These are phyloP conservation scores for Sminthopsis crassicaudata DNA, from an alignment of 2,113 vertebrate species.

Conservation along the genomic window DNA sequence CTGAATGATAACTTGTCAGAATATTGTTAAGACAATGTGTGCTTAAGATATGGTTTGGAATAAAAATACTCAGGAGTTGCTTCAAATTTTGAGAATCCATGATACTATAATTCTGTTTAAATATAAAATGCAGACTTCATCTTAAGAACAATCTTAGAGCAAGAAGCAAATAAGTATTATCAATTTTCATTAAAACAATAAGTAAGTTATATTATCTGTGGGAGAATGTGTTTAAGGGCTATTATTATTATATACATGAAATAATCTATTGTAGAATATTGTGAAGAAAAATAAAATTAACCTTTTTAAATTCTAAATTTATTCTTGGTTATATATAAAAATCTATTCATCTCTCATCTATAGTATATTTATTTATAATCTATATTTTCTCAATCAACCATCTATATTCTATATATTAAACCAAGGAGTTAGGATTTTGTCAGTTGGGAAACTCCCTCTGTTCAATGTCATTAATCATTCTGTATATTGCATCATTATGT, in stretches of 20 bases:
- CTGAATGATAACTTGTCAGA: no score
- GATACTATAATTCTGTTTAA: slow-evolving; percentile 8
- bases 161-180: slow-evolving; percentile 45
- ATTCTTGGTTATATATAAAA: slow-evolving; percentile 29
- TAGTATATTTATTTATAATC: not conserved
- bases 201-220: slow-evolving; percentile 6
- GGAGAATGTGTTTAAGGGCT: slow-evolving; percentile 27
- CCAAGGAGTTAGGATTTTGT: no score
- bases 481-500: no score
- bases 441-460: no score
- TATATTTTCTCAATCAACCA: no score
- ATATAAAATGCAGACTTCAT: slow-evolving; percentile 15
- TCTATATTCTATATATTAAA: no score
- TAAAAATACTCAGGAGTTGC: no score
- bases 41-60: no score
- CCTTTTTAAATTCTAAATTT: slow-evolving; percentile 49
- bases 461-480: no score
- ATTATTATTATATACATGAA: slow-evolving; percentile 31
- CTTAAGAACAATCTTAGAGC: slow-evolving; percentile 43
- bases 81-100: no score
- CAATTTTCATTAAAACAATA: slow-evolving; percentile 28
- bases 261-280: slow-evolving; percentile 32
- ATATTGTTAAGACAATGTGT: no score
- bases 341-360: not conserved
- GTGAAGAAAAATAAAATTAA: slow-evolving; percentile 6